These are phyloP conservation scores for Neoseiulus cucumeris DNA, from an alignment of 1,140 invertebrate genomes.

Conservation along the genomic window DNA sequence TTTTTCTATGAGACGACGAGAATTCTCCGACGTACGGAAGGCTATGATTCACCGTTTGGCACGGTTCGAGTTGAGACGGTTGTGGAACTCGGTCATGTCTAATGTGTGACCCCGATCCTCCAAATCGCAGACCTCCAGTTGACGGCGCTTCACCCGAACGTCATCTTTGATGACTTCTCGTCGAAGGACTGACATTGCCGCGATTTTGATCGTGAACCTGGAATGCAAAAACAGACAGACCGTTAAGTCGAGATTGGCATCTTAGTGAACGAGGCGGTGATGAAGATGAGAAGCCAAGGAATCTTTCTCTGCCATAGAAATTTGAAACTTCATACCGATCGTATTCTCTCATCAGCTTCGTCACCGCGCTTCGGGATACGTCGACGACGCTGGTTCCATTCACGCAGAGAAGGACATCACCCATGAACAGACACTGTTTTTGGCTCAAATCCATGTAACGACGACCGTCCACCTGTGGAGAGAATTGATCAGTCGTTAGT, in stretches of 20 bases:
- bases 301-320: neutral
- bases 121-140: neutral
- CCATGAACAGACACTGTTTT: constrained; percentile 8
- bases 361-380: neutral
- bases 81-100: too few relatives aligned
- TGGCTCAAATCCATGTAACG: constrained; percentile 4
- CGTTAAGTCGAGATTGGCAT: neutral
- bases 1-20: too few relatives aligned
- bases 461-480: neutral
- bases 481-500: too few relatives aligned
- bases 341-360: constrained; percentile 4
- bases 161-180: constrained; percentile 8
- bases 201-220: constrained; percentile 6
- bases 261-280: neutral
- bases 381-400: neutral
- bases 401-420: neutral
- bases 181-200: neutral
- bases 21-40: too few relatives aligned
- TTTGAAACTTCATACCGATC: neutral
- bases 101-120: neutral
- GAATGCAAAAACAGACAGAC: neutral
- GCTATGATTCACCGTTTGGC: too few relatives aligned
- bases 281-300: neutral
- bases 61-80: too few relatives aligned
- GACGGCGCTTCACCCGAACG: neutral